Percentiles rank a stretch among this genome's conserved stretches.
Conservation (phyloP, 2,113 vertebrate species). For the Perca flavescens region DNA sequence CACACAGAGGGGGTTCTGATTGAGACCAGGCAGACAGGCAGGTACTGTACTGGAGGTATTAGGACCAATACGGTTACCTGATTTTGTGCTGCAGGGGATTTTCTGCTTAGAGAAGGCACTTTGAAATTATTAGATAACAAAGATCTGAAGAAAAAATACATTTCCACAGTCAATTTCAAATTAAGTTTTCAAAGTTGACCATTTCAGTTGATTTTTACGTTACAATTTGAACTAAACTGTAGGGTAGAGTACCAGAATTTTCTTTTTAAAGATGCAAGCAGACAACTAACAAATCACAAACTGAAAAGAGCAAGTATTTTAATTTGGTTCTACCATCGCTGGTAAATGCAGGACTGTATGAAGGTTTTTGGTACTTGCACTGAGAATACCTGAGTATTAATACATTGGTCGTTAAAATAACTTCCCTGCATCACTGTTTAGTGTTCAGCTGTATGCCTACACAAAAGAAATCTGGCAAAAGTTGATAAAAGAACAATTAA, state of each 20-base stretch:
- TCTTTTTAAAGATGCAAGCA: constrained; percentile 17
- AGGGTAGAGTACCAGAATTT: not conserved
- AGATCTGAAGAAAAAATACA: constrained; percentile 11
- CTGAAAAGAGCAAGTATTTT: not conserved
- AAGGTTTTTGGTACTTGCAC: not conserved
- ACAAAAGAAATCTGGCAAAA: not conserved
- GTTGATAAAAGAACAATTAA: not conserved
- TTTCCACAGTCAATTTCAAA: not conserved
- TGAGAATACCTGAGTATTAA: not conserved
- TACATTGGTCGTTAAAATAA: not conserved
- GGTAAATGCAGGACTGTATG: not conserved
- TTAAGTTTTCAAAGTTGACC: constrained; percentile 5
- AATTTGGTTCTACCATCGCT: not conserved
- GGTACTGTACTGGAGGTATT: constrained; percentile 66
- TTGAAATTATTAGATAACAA: constrained; percentile 39
- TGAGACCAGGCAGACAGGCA: constrained; percentile 73
- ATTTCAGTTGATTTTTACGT: constrained; percentile 2
- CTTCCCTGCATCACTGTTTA: not conserved
- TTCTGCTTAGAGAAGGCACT: constrained; percentile 29
- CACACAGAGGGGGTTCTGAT: constrained; percentile 75
- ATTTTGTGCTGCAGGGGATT: constrained; percentile 39
- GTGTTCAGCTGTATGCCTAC: not conserved
- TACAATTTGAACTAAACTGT: constrained; percentile 17
- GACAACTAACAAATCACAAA: constrained; percentile 16
- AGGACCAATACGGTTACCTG: constrained; percentile 31